A percentile compares a stretch with the other conserved stretches of the same genome.
Conservation (phyloP, 2,797 vertebrate genomes). For the Eremophila alpestris region DNA sequence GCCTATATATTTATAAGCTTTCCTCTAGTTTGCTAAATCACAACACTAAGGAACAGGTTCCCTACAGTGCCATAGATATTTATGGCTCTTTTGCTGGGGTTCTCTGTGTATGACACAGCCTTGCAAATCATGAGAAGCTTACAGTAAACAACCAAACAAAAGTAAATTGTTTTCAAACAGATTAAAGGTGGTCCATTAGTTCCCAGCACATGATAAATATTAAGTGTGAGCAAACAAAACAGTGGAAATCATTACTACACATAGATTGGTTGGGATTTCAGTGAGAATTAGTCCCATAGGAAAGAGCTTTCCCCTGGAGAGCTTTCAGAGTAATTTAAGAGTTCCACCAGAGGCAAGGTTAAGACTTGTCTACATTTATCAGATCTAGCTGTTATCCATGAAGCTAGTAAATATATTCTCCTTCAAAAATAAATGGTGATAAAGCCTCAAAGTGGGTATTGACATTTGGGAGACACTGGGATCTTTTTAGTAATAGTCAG, state of each 20-base stretch:
- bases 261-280: neutral
- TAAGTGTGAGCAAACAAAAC: neutral
- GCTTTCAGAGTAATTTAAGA: neutral
- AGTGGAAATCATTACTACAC: neutral
- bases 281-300: neutral
- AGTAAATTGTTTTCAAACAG: neutral
- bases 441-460: neutral
- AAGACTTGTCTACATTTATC: neutral
- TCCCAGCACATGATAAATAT: neutral
- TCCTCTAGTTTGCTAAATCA: neutral
- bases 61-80: neutral
- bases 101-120: neutral
- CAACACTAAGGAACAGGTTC: neutral
- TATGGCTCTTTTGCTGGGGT: neutral
- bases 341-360: neutral
- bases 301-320: neutral
- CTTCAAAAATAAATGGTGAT: neutral
- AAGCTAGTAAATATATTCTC: neutral
- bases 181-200: neutral
- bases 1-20: neutral
- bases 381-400: neutral
- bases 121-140: neutral
- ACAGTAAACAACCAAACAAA: neutral
- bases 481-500: neutral
- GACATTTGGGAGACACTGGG: neutral